These are phyloP conservation scores for Drosophila dives DNA, from an alignment of 2,888 invertebrate genomes.

Conservation along the genomic window DNA sequence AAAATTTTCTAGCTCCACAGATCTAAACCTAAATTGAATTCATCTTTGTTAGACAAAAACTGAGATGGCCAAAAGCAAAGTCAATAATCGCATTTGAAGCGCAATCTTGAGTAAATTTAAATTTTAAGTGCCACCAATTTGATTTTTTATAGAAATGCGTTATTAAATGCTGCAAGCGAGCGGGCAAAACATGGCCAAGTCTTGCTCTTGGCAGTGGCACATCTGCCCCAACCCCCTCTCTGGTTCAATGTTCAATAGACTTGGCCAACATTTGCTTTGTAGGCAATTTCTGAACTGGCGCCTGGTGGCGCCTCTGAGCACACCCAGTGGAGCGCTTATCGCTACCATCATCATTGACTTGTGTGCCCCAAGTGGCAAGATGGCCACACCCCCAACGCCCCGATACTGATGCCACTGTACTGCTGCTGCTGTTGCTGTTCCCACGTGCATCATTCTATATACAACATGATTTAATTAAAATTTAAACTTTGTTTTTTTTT, in stretches of 20 bases:
- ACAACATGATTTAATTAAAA: slow-evolving; percentile 80
- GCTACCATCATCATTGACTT: slow-evolving; percentile 72
- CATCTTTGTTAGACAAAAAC: neutral
- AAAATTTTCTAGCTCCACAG: neutral
- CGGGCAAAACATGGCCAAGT: slow-evolving; percentile 20
- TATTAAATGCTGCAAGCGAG: slow-evolving; percentile 48
- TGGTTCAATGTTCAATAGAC: slow-evolving; percentile 15
- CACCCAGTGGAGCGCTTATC: slow-evolving; percentile 75
- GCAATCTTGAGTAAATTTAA: slow-evolving; percentile 37
- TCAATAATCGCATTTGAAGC: slow-evolving; percentile 20
- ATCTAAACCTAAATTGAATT: neutral
- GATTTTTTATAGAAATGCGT: slow-evolving; percentile 25
- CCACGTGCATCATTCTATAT: slow-evolving; percentile 77
- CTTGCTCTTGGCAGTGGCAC: neutral
- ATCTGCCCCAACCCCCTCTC: neutral
- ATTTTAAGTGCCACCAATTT: slow-evolving; percentile 19
- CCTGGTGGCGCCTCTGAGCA: slow-evolving; percentile 54
- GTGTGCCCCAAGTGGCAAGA: slow-evolving; percentile 51
- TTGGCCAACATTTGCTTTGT: slow-evolving; percentile 30
- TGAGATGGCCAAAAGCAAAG: neutral
- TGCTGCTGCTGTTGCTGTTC: slow-evolving; percentile 44
- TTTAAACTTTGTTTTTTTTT: slow-evolving; percentile 67
- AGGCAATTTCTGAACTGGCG: slow-evolving; percentile 48
- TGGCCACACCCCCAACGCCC: neutral
- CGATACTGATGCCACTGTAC: slow-evolving; percentile 8